These are phyloP conservation scores for Caenorhabditis afra DNA, from an alignment of 2,888 invertebrate genomes.

Conservation along the genomic window DNA sequence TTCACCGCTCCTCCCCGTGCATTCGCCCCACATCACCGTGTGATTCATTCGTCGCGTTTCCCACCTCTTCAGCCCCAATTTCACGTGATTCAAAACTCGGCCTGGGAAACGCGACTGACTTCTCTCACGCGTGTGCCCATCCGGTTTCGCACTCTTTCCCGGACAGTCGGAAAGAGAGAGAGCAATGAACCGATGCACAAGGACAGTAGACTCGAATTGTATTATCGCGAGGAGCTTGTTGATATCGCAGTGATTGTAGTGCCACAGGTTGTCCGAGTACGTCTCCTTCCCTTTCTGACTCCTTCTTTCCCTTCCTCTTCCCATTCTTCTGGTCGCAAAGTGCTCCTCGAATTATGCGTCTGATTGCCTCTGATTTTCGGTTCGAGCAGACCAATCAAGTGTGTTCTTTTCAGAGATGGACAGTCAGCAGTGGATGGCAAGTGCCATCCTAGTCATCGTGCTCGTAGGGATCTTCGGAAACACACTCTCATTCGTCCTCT, in stretches of 20 bases:
- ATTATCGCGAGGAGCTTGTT: conserved; percentile 32
- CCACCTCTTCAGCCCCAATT: conserved; percentile 37
- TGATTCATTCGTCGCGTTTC: conserved; percentile 45
- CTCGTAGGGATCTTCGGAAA: conserved; percentile 74
- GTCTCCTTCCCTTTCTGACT: conserved; percentile 15
- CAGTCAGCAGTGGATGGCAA: conserved; percentile 73
- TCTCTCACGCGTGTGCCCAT: conserved; percentile 21
- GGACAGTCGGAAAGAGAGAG: background rate
- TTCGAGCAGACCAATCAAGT: background rate
- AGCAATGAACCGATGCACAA: background rate
- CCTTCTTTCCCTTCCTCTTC: conserved; percentile 9
- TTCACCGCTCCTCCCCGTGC: conserved; percentile 37
- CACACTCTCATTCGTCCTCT: conserved; percentile 70
- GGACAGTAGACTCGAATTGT: conserved; percentile 33
- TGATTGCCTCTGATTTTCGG: conserved; percentile 29
- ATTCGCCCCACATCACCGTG: conserved; percentile 36
- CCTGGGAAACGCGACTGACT: conserved; percentile 17
- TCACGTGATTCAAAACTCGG: conserved; percentile 41
- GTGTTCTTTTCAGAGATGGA: conserved; percentile 55
- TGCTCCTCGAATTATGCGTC: conserved; percentile 17
- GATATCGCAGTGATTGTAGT: conserved; percentile 3
- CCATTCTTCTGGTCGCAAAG: conserved; percentile 25
- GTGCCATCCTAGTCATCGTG: conserved; percentile 71
- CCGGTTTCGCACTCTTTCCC: conserved; percentile 33
- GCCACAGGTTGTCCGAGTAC: conserved; percentile 18